Percentiles rank a stretch among this genome's conserved stretches.
phyloP scores from a whole-genome alignment of 1,140 invertebrate species.

The Ceratina calcarata region DNA sequence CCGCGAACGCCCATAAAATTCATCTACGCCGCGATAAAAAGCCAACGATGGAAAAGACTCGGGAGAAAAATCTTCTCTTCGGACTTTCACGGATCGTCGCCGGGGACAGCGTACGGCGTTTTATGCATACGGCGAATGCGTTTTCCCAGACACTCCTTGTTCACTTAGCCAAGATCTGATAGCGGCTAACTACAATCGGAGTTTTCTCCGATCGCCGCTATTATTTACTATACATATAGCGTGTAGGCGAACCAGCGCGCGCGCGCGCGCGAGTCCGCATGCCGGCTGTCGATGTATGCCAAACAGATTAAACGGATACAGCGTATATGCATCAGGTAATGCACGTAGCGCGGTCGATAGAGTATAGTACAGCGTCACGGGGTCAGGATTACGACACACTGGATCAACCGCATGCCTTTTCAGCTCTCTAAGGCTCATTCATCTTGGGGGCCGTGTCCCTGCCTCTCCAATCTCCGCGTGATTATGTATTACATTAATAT shows the following conservation, averaged over 20 bases:
- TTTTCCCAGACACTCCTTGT: conserved; percentile 76
- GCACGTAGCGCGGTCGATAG: conserved; percentile 39
- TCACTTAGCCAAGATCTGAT: conserved; percentile 73
- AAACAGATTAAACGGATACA: conserved; percentile 67
- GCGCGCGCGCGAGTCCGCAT: conserved; percentile 61
- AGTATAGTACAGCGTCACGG: conserved; percentile 47
- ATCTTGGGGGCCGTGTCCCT: conserved; percentile 53
- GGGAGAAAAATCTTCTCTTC: conserved; percentile 3
- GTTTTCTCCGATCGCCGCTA: conserved; percentile 71
- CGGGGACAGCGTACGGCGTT: conserved; percentile 31
- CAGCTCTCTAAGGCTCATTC: conserved; percentile 58
- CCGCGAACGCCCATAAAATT: conserved; percentile 9
- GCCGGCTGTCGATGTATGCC: conserved; percentile 66
- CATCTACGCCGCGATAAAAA: neutral
- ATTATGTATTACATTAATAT: conserved; percentile 69
- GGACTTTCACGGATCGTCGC: conserved; percentile 54
- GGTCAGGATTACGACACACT: conserved; percentile 73
- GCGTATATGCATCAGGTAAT: conserved; percentile 26
- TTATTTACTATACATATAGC: conserved; percentile 71
- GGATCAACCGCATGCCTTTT: conserved; percentile 66
- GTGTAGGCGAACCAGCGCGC: conserved; percentile 57
- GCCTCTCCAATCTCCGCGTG: conserved; percentile 65
- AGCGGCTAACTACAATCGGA: conserved; percentile 75
- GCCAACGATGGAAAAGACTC: neutral
- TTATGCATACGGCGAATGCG: conserved; percentile 61